Evolutionary conservation across 2,888 invertebrate species (phyloP).

Genomic region (Sisyra nigra): DNA sequence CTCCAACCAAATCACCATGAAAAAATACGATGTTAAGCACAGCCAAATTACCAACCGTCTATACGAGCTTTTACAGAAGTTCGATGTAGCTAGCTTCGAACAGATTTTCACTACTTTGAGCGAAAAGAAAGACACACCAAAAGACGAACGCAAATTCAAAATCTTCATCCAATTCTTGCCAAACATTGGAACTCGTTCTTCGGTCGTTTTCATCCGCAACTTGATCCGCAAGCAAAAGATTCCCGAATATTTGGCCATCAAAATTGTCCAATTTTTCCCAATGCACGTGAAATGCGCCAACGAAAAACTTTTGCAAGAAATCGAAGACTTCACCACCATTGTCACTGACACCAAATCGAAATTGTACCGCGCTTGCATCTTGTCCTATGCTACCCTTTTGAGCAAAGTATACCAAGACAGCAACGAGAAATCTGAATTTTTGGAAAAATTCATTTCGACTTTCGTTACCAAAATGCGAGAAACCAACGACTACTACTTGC

Average conservation of each 20-base stretch:
- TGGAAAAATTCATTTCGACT: conserved; percentile 16
- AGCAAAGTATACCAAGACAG: conserved; percentile 15
- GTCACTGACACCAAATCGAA: conserved; percentile 14
- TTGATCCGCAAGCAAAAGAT: conserved; percentile 22
- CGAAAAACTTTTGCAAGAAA: conserved; percentile 22
- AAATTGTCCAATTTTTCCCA: conserved; percentile 26
- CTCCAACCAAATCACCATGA: conserved; percentile 20
- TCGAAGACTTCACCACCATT: conserved; percentile 21
- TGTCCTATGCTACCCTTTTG: conserved; percentile 28
- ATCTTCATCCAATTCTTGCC: conserved; percentile 29
- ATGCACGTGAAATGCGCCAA: conserved; percentile 24
- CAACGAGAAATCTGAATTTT: conserved; percentile 9
- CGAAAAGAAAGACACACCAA: conserved; percentile 13
- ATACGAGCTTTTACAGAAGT: conserved; percentile 18
- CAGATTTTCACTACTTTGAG: conserved; percentile 16
- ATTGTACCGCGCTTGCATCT: conserved; percentile 24
- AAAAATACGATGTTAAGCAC: conserved; percentile 20
- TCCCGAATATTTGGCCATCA: conserved; percentile 18
- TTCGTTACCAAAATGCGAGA: conserved; percentile 17
- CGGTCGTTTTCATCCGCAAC: conserved; percentile 24
- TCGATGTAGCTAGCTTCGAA: conserved; percentile 21
- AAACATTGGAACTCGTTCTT: conserved; percentile 27
- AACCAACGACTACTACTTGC: conserved; percentile 20
- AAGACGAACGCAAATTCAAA: conserved; percentile 13
- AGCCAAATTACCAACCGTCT: conserved; percentile 23